phyloP scores from a whole-genome alignment of 2,888 invertebrate genomes.

The Netelia melanura region DNA sequence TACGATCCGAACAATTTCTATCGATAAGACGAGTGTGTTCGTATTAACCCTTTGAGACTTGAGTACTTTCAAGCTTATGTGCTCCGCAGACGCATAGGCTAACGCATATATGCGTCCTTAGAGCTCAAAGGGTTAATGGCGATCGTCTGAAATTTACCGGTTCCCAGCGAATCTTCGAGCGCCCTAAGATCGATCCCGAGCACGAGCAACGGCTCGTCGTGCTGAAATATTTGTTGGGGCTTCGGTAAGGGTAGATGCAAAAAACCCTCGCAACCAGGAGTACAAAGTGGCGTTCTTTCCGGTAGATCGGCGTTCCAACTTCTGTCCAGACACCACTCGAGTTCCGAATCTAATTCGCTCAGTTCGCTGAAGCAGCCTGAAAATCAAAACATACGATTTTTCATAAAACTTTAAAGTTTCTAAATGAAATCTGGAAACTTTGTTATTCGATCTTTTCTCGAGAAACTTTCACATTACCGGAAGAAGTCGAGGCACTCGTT shows the following conservation, averaged over 20 bases:
- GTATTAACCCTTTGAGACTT: too few relatives aligned
- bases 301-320: slow-evolving; percentile 85
- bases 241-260: slow-evolving; percentile 82
- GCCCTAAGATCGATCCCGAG: slow-evolving; percentile 84
- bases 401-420: too few relatives aligned
- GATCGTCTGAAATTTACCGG: slow-evolving; percentile 54
- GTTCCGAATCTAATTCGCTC: slow-evolving; percentile 80
- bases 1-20: too few relatives aligned
- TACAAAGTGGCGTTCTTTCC: slow-evolving; percentile 87
- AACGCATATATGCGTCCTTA: too few relatives aligned
- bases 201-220: slow-evolving; percentile 82
- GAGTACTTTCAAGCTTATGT: too few relatives aligned
- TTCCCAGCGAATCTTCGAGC: slow-evolving; percentile 77
- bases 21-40: too few relatives aligned
- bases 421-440: not conserved
- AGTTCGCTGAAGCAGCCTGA: slow-evolving; percentile 79
- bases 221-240: slow-evolving; percentile 78
- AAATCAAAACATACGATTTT: not conserved
- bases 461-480: slow-evolving; percentile 72
- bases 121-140: too few relatives aligned
- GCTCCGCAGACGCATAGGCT: too few relatives aligned
- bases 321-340: slow-evolving; percentile 83
- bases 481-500: slow-evolving; percentile 75
- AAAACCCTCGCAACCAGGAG: slow-evolving; percentile 86
- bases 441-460: not conserved